These are phyloP conservation scores for Liopterus haemorrhoidalis DNA, from an alignment of 2,888 invertebrate genomes.

Conservation along the genomic window DNA sequence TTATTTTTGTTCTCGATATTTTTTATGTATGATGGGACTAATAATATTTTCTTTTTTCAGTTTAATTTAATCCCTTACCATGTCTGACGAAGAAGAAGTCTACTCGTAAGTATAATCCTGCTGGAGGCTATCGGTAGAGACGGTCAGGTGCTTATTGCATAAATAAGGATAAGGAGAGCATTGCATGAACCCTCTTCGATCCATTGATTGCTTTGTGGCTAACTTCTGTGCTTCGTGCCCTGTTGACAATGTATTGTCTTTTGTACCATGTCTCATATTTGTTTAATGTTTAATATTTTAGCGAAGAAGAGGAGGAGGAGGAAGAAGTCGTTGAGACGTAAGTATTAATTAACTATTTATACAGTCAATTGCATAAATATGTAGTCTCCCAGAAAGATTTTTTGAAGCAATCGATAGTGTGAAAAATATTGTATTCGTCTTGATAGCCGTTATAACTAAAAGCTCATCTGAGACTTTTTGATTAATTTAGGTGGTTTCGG, in stretches of 20 bases:
- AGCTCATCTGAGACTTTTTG: no score
- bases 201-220: constrained; percentile 28
- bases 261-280: constrained; percentile 16
- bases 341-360: constrained; percentile 46
- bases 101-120: constrained; percentile 76
- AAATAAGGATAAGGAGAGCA: constrained; percentile 14
- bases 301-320: constrained; percentile 70
- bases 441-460: no score
- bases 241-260: no score
- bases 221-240: no score
- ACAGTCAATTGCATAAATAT: no score
- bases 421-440: no score
- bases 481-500: no score
- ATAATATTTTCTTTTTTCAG: constrained; percentile 44
- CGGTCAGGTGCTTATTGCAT: constrained; percentile 26
- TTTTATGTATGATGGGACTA: no score
- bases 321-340: constrained; percentile 72
- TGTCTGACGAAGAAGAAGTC: constrained; percentile 91
- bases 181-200: constrained; percentile 23
- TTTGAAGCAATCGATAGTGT: no score
- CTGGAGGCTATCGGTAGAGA: constrained; percentile 7
- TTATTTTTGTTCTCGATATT: no score
- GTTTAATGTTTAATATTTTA: constrained; percentile 42
- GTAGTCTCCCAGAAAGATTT: no score
- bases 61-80: constrained; percentile 58